phyloP scores from a whole-genome alignment of 2,113 vertebrate genomes.

The Atlantisia rogersi region DNA sequence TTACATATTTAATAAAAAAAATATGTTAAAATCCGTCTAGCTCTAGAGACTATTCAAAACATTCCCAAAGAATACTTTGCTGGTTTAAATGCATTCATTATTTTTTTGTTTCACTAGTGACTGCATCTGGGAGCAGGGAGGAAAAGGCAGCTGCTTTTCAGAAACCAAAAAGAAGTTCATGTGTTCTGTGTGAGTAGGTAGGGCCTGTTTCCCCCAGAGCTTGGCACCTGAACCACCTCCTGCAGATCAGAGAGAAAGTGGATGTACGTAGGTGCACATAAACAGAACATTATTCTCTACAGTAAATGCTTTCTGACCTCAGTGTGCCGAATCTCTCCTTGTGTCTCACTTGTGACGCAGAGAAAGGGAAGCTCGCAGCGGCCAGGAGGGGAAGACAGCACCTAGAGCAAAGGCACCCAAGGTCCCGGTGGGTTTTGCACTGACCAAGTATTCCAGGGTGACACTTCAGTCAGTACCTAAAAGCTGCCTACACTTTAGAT shows the following conservation, averaged over 20 bases:
- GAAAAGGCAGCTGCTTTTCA: background rate
- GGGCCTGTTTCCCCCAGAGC: background rate
- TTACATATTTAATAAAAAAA: slow-evolving; percentile 99
- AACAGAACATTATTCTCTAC: background rate
- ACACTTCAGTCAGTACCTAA: background rate
- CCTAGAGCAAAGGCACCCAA: background rate
- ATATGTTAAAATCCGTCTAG: slow-evolving; percentile 82
- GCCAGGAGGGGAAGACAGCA: background rate
- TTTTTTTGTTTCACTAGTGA: background rate
- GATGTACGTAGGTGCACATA: background rate
- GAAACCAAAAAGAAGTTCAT: background rate
- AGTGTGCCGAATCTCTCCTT: background rate
- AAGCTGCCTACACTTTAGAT: background rate
- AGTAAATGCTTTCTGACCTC: background rate
- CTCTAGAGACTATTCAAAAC: slow-evolving; percentile 57
- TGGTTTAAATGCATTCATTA: background rate
- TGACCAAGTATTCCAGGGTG: background rate
- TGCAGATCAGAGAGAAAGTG: background rate
- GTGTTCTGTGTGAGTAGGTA: background rate
- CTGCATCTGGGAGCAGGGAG: background rate
- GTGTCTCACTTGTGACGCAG: background rate
- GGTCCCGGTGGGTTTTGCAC: background rate
- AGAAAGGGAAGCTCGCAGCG: background rate
- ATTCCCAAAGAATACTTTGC: background rate
- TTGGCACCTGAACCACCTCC: background rate